Evolutionary conservation across 2,797 vertebrate genomes (phyloP).

Genomic region (Pseudomugil gertrudae): DNA sequence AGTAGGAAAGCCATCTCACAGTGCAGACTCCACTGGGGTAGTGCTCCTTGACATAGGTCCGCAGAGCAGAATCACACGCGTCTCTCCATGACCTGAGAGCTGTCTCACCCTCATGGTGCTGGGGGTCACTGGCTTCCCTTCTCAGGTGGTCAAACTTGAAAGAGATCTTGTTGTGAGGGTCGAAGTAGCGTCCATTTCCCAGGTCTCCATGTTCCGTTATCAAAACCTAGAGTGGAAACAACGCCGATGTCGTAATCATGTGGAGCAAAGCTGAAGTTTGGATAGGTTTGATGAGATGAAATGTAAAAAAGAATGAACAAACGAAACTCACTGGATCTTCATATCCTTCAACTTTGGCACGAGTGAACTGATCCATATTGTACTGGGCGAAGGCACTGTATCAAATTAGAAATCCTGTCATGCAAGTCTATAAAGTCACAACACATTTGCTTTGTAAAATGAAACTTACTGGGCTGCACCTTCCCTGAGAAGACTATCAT

Average conservation of each 20-base stretch:
- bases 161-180: constrained; percentile 93
- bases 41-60: constrained; percentile 92
- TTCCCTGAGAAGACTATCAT: constrained; percentile 97
- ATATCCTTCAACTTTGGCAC: constrained; percentile 90
- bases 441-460: neutral
- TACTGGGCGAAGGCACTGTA: constrained; percentile 95
- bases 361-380: constrained; percentile 97
- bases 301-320: neutral
- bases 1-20: constrained; percentile 65
- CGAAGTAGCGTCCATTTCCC: constrained; percentile 92
- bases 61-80: constrained; percentile 88
- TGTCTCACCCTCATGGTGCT: constrained; percentile 85
- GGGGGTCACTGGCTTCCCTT: constrained; percentile 91
- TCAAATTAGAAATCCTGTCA: constrained; percentile 27
- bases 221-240: constrained; percentile 82
- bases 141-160: constrained; percentile 96
- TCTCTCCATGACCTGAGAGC: constrained; percentile 88
- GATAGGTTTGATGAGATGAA: neutral
- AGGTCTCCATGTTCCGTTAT: constrained; percentile 96
- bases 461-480: constrained; percentile 91
- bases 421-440: neutral
- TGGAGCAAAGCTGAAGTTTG: neutral
- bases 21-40: constrained; percentile 93
- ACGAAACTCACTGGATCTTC: constrained; percentile 86
- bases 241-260: constrained; percentile 7